Percentiles rank a stretch among this genome's conserved stretches.
phyloP scores from a whole-genome alignment of 1,140 invertebrate genomes.

The Heliconius melpomene region DNA sequence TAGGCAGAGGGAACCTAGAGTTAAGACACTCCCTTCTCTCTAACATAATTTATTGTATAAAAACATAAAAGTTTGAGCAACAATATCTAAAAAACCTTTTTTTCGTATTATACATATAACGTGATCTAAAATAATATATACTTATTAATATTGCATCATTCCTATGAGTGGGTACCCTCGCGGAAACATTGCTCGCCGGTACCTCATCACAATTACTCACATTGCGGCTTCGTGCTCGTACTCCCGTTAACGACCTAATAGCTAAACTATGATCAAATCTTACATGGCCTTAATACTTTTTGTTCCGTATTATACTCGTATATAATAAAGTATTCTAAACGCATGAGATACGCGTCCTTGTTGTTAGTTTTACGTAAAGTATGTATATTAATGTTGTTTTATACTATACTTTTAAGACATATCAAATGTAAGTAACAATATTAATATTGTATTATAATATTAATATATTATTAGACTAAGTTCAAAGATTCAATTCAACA shows the following conservation, averaged over 20 bases:
- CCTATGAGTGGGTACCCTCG: conserved; percentile 7
- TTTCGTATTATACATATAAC: not conserved
- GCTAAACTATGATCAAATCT: conserved; percentile 6
- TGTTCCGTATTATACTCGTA: not conserved
- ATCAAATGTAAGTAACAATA: not conserved
- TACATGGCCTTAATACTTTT: not conserved
- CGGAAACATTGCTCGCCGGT: conserved; percentile 12
- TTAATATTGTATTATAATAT: no score
- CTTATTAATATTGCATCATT: conserved; percentile 2
- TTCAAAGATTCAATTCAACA: no score
- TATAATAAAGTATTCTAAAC: conserved; percentile 1
- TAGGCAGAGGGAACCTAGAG: no score
- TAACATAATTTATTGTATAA: not conserved
- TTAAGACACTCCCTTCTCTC: no score
- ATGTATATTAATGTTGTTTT: not conserved
- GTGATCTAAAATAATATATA: not conserved
- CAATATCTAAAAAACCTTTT: not conserved
- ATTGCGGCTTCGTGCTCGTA: not conserved
- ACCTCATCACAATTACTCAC: not conserved
- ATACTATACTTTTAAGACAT: not conserved
- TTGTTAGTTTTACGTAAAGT: not conserved
- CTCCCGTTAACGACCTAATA: conserved; percentile 9
- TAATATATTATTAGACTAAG: no score
- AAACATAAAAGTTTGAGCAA: not conserved
- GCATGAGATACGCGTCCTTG: not conserved